Percentiles rank a stretch among this genome's conserved stretches.
Conservation (phyloP, 2,888 invertebrate genomes). For the Pollenia griseotomentosa region DNA sequence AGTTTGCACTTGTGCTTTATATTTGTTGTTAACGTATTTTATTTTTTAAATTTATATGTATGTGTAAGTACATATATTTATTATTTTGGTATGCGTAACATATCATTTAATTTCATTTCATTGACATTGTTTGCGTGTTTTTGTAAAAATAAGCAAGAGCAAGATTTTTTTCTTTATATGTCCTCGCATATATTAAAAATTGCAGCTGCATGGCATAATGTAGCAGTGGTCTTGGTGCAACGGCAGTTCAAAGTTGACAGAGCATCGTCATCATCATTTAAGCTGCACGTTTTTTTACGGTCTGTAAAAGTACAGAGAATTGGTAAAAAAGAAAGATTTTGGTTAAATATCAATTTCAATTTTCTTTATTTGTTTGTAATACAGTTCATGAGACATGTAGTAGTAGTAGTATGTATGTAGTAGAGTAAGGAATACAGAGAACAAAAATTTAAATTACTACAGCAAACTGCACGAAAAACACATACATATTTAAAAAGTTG, state of each 20-base stretch:
- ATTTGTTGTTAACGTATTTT: slow-evolving; percentile 43
- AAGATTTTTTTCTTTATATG: slow-evolving; percentile 58
- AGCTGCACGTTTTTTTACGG: slow-evolving; percentile 72
- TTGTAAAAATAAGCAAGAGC: slow-evolving; percentile 20
- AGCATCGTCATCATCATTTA: slow-evolving; percentile 72
- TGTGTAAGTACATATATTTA: too few species aligned
- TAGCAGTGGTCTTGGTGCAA: slow-evolving; percentile 56
- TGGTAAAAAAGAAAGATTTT: slow-evolving; percentile 72
- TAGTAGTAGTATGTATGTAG: slow-evolving; percentile 42
- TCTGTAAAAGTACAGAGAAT: slow-evolving; percentile 70
- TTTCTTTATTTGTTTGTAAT: slow-evolving; percentile 72
- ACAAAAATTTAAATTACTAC: slow-evolving; percentile 68
- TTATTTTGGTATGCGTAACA: slow-evolving; percentile 58
- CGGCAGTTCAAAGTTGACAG: slow-evolving; percentile 70
- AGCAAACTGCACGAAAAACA: slow-evolving; percentile 69
- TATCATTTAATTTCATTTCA: slow-evolving; percentile 72
- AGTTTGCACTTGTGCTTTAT: slow-evolving; percentile 61
- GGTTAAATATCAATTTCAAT: slow-evolving; percentile 72
- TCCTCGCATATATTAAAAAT: slow-evolving; percentile 55
- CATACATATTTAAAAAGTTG: slow-evolving; percentile 66
- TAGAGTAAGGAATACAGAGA: slow-evolving; percentile 63
- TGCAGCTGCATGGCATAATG: slow-evolving; percentile 24
- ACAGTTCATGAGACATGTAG: slow-evolving; percentile 68
- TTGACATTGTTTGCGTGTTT: slow-evolving; percentile 57
- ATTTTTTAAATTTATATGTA: slow-evolving; percentile 9